Conservation (phyloP, 2,888 invertebrate genomes). For the Seira musarum region DNA sequence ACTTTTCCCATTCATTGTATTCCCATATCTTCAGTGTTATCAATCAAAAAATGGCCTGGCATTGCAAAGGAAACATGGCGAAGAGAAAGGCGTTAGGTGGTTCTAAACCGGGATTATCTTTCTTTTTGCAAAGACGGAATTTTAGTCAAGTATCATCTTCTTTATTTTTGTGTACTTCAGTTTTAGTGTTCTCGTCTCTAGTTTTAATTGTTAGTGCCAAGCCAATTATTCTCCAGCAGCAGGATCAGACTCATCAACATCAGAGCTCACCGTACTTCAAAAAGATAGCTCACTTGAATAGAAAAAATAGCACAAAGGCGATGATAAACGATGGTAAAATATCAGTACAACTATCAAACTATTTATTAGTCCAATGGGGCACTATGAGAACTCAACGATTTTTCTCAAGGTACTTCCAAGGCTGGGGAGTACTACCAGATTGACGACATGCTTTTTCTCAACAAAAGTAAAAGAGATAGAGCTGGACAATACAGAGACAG, state of each 20-base stretch:
- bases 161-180: not conserved
- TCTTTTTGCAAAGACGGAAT: too few species aligned
- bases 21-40: not conserved
- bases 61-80: constrained; percentile 20
- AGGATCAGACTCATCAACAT: not conserved
- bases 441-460: constrained; percentile 65
- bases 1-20: too few species aligned
- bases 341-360: not conserved
- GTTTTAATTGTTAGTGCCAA: constrained; percentile 20
- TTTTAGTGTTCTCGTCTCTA: constrained; percentile 4
- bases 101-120: not conserved
- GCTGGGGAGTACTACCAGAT: constrained; percentile 48
- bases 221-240: constrained; percentile 15
- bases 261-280: not conserved
- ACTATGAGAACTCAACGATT: not conserved
- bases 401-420: constrained; percentile 28
- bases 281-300: not conserved
- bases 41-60: constrained; percentile 7
- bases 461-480: constrained; percentile 37
- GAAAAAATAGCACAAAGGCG: not conserved
- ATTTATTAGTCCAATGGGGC: not conserved
- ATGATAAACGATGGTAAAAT: not conserved
- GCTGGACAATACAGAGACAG: constrained; percentile 63
- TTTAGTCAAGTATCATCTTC: not conserved
- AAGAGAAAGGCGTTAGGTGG: constrained; percentile 9